A percentile compares a stretch with the other conserved stretches of the same genome.
These are phyloP conservation scores for Malurus melanocephalus DNA, from an alignment of 2,113 vertebrate genomes.

Conservation along the genomic window DNA sequence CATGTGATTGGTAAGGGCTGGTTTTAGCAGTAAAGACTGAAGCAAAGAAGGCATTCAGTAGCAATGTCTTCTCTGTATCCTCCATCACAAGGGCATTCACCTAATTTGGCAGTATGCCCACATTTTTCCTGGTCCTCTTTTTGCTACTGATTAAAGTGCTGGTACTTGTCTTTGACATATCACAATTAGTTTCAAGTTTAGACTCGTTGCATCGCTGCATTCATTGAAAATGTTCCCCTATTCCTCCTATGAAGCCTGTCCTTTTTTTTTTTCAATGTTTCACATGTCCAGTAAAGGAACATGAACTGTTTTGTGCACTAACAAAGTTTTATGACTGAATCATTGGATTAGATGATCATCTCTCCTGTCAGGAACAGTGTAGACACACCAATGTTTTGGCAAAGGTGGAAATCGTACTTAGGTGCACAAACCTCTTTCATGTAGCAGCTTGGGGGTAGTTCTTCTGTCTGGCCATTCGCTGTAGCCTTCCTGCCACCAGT, in stretches of 20 bases:
- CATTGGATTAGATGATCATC: neutral
- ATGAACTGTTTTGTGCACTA: neutral
- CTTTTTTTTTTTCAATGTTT: neutral
- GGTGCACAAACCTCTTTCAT: neutral
- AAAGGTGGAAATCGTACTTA: neutral
- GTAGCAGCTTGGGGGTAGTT: neutral
- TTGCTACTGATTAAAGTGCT: neutral
- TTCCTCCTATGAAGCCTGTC: neutral
- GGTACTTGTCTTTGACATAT: neutral
- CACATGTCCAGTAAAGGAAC: neutral
- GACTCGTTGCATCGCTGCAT: neutral
- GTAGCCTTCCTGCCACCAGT: neutral
- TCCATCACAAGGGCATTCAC: rapidly evolving
- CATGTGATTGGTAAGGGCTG: neutral
- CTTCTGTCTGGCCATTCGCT: neutral
- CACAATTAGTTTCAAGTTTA: neutral
- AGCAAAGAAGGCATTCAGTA: neutral
- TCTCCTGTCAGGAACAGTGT: neutral
- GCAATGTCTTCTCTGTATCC: rapidly evolving
- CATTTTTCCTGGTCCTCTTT: neutral
- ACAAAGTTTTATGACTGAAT: rapidly evolving
- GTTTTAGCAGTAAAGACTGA: neutral
- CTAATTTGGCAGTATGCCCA: neutral
- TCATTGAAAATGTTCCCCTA: neutral
- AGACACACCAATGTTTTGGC: neutral